phyloP scores from a whole-genome alignment of 2,113 vertebrate species.

The Alaudala cheleensis region DNA sequence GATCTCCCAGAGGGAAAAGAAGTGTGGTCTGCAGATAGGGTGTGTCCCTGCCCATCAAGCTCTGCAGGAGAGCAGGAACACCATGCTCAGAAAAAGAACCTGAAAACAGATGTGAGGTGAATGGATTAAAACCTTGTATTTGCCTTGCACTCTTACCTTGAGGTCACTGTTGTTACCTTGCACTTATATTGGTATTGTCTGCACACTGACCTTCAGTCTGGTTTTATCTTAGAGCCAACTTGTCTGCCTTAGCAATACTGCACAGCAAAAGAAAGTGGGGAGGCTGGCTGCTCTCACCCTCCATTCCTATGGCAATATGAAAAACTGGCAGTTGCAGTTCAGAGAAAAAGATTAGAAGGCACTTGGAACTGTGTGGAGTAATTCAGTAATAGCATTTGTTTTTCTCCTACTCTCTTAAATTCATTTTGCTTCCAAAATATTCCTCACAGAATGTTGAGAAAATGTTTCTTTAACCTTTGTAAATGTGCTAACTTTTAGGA shows the following conservation, averaged over 20 bases:
- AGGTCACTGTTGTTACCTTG: neutral
- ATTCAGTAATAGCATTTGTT: neutral
- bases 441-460: neutral
- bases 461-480: neutral
- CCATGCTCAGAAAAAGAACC: neutral
- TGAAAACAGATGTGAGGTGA: neutral
- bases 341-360: neutral
- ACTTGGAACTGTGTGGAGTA: neutral
- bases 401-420: neutral
- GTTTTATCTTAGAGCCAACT: neutral
- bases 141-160: neutral
- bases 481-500: neutral
- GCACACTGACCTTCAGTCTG: rapidly evolving
- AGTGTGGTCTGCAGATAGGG: neutral
- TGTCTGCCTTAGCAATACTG: neutral
- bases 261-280: neutral
- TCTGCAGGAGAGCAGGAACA: neutral
- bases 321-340: neutral
- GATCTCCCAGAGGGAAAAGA: neutral
- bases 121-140: neutral
- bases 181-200: rapidly evolving
- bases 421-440: neutral
- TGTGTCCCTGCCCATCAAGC: neutral
- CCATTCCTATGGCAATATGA: neutral
- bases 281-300: neutral